phyloP scores from a whole-genome alignment of 2,797 vertebrate genomes.

The Cephalopachus bancanus region DNA sequence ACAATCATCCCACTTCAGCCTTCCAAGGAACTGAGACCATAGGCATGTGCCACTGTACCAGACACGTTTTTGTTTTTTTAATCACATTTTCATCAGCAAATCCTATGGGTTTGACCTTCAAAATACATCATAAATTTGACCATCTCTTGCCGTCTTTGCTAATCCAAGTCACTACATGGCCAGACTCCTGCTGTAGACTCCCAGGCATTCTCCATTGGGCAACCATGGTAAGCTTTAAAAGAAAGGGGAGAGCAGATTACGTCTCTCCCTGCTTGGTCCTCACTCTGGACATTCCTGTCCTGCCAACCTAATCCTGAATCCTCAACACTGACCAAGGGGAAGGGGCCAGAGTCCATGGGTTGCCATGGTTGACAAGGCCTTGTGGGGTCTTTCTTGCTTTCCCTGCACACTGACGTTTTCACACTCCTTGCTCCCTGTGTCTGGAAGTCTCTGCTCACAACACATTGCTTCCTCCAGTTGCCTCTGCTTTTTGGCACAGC shows the following conservation, averaged over 20 bases:
- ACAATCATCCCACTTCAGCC: neutral
- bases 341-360: neutral
- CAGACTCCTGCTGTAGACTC: neutral
- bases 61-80: neutral
- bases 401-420: rapidly evolving
- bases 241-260: neutral
- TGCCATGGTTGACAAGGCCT: neutral
- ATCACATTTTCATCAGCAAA: neutral
- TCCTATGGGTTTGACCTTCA: neutral
- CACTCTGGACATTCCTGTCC: neutral
- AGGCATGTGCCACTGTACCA: neutral
- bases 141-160: neutral
- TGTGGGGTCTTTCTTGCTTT: rapidly evolving
- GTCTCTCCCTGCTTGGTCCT: neutral
- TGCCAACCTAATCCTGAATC: neutral
- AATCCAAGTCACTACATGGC: neutral
- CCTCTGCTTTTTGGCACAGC: neutral
- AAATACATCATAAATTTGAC: neutral
- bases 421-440: neutral
- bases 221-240: neutral
- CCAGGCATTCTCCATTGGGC: neutral
- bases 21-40: neutral
- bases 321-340: neutral
- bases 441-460: neutral
- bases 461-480: neutral